A percentile compares a stretch with the other conserved stretches of the same genome.
Conservation (phyloP, 2,888 invertebrate genomes). For the Hyles lineata region DNA sequence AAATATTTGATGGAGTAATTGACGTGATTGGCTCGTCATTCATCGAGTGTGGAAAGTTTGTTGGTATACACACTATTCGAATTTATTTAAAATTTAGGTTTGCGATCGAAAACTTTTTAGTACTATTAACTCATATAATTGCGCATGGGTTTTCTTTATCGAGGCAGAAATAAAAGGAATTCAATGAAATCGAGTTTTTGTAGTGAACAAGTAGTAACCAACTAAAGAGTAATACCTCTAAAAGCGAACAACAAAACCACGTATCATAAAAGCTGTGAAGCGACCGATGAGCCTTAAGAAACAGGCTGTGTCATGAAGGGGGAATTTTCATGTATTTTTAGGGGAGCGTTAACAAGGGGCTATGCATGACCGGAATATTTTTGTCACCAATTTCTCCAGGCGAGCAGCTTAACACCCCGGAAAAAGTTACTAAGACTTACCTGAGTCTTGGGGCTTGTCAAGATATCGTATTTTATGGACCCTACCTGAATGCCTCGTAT, state of each 20-base stretch:
- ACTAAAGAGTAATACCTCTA: conserved; percentile 65
- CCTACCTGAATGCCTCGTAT: conserved; percentile 53
- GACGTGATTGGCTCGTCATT: conserved; percentile 39
- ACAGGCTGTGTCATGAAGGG: conserved; percentile 68
- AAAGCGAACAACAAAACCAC: conserved; percentile 41
- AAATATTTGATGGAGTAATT: conserved; percentile 32
- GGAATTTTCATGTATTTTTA: conserved; percentile 72
- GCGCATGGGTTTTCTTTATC: no score
- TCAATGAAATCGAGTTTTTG: no score
- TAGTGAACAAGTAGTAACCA: conserved; percentile 38
- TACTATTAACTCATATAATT: no score
- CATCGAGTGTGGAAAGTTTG: conserved; percentile 25
- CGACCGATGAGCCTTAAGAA: conserved; percentile 62
- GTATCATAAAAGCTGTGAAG: conserved; percentile 65
- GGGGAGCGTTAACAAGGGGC: conserved; percentile 75
- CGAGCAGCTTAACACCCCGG: conserved; percentile 74
- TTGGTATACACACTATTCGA: not conserved
- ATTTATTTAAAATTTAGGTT: no score
- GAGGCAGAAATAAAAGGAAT: no score
- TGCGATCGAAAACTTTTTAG: no score
- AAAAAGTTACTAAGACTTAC: conserved; percentile 76
- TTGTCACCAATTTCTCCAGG: conserved; percentile 78
- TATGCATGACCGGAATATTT: conserved; percentile 82
- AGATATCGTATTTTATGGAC: conserved; percentile 68
- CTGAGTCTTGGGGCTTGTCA: conserved; percentile 65